These are phyloP conservation scores for Isurus oxyrinchus DNA, from an alignment of 2,113 vertebrate genomes.

Conservation along the genomic window DNA sequence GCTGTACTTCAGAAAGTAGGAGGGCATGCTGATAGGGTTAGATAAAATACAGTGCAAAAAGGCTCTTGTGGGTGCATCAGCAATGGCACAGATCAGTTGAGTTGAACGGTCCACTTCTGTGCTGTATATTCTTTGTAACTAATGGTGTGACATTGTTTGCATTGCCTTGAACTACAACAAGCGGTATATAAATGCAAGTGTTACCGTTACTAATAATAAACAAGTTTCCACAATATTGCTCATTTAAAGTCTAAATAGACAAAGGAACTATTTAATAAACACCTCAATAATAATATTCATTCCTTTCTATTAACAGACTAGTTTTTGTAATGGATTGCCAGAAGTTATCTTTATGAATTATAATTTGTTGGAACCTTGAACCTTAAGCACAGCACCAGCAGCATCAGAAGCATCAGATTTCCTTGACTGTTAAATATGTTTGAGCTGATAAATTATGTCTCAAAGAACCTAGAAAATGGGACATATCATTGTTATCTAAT, in stretches of 20 bases:
- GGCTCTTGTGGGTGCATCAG: background rate
- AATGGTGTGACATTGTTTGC: background rate
- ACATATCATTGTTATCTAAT: constrained; percentile 21
- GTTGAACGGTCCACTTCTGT: background rate
- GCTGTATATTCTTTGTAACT: background rate
- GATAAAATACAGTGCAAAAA: background rate
- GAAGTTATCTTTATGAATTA: background rate
- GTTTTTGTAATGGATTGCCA: background rate
- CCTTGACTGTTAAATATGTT: background rate
- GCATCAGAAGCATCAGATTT: too few relatives aligned
- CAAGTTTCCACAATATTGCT: too few relatives aligned
- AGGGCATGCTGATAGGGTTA: background rate
- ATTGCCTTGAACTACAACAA: background rate
- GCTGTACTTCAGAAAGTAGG: background rate
- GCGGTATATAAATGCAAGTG: background rate
- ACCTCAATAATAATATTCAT: background rate
- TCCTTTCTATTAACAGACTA: background rate
- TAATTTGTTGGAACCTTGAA: background rate
- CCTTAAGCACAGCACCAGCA: background rate
- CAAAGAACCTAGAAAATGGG: background rate
- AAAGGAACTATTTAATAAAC: background rate
- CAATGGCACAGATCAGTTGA: background rate
- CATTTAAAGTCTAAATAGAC: background rate
- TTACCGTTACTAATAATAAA: background rate
- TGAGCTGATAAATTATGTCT: background rate